Conservation (phyloP, 2,797 vertebrate species). For the Hydrolagus colliei region DNA sequence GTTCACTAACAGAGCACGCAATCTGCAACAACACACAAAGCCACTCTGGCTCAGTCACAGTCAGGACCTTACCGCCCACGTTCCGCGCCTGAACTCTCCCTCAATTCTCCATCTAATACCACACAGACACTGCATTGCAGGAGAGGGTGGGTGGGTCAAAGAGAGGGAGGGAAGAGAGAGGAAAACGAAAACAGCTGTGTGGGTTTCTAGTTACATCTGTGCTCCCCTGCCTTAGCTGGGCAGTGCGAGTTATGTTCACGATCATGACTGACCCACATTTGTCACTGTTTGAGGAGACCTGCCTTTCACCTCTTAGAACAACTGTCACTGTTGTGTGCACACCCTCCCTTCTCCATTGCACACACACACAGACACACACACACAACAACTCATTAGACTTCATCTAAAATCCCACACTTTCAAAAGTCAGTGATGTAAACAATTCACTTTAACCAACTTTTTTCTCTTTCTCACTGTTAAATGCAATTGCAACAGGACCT, state of each 20-base stretch:
- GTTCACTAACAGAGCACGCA: constrained; percentile 40
- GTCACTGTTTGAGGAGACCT: constrained; percentile 49
- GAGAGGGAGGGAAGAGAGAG: constrained; percentile 32
- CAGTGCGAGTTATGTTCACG: constrained; percentile 54
- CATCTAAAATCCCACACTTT: no score
- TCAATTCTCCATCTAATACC: constrained; percentile 59
- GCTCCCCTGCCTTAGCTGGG: constrained; percentile 60
- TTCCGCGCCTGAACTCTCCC: constrained; percentile 59
- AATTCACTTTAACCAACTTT: no score
- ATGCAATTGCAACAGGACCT: no score
- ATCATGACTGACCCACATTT: constrained; percentile 54
- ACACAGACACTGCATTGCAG: constrained; percentile 59
- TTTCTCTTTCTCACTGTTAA: no score
- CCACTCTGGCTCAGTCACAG: no score
- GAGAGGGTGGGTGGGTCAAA: constrained; percentile 19
- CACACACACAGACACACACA: no score
- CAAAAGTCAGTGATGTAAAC: no score
- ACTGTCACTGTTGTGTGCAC: constrained; percentile 47
- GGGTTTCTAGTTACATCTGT: constrained; percentile 63
- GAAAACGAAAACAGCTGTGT: constrained; percentile 72
- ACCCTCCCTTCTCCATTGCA: constrained; percentile 41
- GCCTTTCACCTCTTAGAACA: constrained; percentile 50
- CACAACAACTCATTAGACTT: no score
- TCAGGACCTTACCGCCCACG: constrained; percentile 31
- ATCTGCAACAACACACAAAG: no score